Base-by-base conservation (phyloP, 37 sponge, comb jelly and placozoan species). In the Eunapius fragilis region DNA sequence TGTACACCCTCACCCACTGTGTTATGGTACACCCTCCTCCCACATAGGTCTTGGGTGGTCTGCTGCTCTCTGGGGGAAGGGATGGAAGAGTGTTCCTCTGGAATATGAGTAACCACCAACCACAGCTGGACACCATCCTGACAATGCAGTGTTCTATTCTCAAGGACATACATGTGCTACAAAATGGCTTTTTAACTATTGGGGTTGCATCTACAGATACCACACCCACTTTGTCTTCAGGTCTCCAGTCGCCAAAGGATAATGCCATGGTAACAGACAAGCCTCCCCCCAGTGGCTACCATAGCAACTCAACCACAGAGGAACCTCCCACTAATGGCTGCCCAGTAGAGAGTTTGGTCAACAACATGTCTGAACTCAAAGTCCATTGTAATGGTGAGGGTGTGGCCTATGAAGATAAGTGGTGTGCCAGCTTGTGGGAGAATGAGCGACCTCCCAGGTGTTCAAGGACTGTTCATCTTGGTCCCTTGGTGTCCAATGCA, bases 81-180 rank as follows among this genome's bases (percentile, higher is more conserved):
- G 69, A 76, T 30, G 91, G 91, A 23, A 77, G 10, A 11, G 82
- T 91, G 50, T 49, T 71, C 19, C 69, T 86, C 25, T 91, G 91
- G 91, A 91, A 77, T 70, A 91, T 91, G 91, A 31, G 49, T 23
- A 82, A 41, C 17, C 87, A 86, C 49, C 76, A 68, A 25, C 91
- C 91, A 27, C n/a, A 33, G 11, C 11, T 91, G 2, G 34, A 84
- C 67, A 74, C 71, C 36, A 31, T 41, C 41, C 48, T 85, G 27
- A n/a, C 31, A 4, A 72, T 82, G 25, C 91, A 91, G 74, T 67
- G 83, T 19, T 32, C 19, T 48, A 49, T 78, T 2, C 87, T 91
- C 48, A 50, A 25, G 49, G 79, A 81, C 75, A 81, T 91, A 34
- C 83, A 91, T 37, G 83, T 82, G 23, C 26, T 84, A 22, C 83